Percentiles rank a stretch among this genome's conserved stretches.
Evolutionary conservation across 2,888 invertebrate genomes (phyloP).

Genomic region (Fragum whitleyi): DNA sequence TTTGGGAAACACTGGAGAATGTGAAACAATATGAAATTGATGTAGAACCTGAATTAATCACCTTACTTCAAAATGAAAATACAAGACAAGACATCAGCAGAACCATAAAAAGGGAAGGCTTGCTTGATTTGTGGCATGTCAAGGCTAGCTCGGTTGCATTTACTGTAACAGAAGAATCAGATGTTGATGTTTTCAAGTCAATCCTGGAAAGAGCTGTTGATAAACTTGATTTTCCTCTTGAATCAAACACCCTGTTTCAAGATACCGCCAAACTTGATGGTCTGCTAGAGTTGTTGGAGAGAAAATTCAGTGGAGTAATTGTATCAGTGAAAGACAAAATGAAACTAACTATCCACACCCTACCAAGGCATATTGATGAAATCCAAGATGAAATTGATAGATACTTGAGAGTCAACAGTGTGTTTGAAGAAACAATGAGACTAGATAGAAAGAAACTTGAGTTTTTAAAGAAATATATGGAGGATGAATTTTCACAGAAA

Average conservation of each 20-base stretch:
- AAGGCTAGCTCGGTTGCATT: background rate
- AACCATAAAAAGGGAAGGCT: background rate
- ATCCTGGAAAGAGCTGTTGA: background rate
- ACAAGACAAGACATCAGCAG: background rate
- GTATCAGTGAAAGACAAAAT: background rate
- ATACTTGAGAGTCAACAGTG: background rate
- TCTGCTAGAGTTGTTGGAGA: background rate
- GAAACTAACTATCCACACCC: background rate
- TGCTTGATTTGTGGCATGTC: background rate
- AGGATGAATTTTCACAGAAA: background rate
- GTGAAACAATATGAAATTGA: constrained; percentile 17
- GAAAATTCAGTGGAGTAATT: background rate
- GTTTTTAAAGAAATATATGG: background rate
- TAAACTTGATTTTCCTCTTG: background rate
- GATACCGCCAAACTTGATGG: background rate
- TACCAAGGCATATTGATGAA: background rate
- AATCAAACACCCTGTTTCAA: background rate
- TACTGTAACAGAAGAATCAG: background rate
- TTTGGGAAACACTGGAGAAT: constrained; percentile 35
- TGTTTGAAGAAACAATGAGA: background rate
- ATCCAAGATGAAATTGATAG: background rate
- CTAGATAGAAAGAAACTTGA: background rate
- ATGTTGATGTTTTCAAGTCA: background rate
- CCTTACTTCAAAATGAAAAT: constrained; percentile 28
- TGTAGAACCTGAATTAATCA: constrained; percentile 16